Base-by-base conservation (phyloP, 2,888 invertebrate genomes). In the Tholera decimalis region DNA sequence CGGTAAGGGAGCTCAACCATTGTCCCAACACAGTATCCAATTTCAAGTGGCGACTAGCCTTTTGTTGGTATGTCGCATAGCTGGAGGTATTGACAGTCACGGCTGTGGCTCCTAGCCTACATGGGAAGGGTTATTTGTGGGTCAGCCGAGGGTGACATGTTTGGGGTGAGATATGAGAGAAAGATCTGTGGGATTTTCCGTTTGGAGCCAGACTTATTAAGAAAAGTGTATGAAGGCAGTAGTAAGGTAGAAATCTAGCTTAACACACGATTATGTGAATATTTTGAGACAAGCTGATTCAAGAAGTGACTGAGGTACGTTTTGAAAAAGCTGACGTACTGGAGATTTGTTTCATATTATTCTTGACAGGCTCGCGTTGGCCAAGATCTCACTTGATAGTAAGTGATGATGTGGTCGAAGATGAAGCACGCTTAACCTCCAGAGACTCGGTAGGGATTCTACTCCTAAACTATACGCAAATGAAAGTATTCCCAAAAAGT, bases 11-110 rank as follows among this genome's bases (percentile, higher is more conserved):
- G 73, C 55, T 44, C 49, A 51, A 61, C 64, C 61, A 82, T 80
- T 80, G 83, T 80, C 58, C 57, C 49, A 61, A 51, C 44, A 77
- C 73, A 73, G 71, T 80, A 77, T 80, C 80, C 83, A 80, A 80
- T 80, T 80, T 82, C 73, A 80, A 77, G 80, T 67, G 71, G 71
- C 76, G 73, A 66, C 50, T 82, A 39, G 59, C 80, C 80, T 80
- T 80, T 80, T 80, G 80, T 80, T 78, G 53, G 51, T 68, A 59
- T 56, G 66, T 65, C 73, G 77, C 54, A 44, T 50, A 35, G 53
- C 55, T 20, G 60, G 66, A 54, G 60, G 74, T 74, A 74, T 65
- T 74, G 74, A 74, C 56, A 59, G 54, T 57, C 44, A 73, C 57
- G 56, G 49, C 60, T 43, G 30, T 47, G 35, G 22, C 46, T 26